Evolutionary conservation across 2,113 vertebrate species (phyloP).

Genomic region (Ailurus styani): DNA sequence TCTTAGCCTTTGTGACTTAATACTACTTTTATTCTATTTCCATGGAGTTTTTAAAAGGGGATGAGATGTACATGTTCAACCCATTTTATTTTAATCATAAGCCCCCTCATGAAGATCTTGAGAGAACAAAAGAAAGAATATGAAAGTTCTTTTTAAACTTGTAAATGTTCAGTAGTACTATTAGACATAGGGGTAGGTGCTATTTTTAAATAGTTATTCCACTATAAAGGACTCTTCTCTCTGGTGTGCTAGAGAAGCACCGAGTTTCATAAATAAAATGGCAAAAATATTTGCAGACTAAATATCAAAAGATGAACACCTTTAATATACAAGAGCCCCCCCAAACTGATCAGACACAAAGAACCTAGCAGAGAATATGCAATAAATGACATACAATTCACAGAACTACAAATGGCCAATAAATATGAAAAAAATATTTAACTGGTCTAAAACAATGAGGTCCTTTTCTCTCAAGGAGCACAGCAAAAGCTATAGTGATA

Average conservation of each 20-base stretch:
- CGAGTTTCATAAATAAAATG: conserved; percentile 28
- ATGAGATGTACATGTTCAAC: background rate
- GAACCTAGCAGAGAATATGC: background rate
- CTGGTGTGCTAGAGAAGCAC: background rate
- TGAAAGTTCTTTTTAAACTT: background rate
- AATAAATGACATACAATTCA: conserved; percentile 26
- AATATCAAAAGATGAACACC: background rate
- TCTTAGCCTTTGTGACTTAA: background rate
- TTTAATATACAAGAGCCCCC: background rate
- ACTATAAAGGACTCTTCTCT: conserved; percentile 1
- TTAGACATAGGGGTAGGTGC: background rate
- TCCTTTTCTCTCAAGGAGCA: background rate
- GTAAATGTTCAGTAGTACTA: background rate
- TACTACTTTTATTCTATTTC: conserved; percentile 1
- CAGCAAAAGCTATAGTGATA: background rate
- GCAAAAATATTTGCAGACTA: background rate
- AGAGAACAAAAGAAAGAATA: conserved; percentile 30
- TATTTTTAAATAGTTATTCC: background rate
- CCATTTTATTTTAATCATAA: background rate
- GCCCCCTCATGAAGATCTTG: background rate
- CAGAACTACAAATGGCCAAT: background rate
- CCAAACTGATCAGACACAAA: background rate
- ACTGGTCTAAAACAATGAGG: background rate
- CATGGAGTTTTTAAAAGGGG: background rate
- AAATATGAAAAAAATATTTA: background rate